phyloP scores from a whole-genome alignment of 2,888 invertebrate species.

The Caenorhabditis virilis region DNA sequence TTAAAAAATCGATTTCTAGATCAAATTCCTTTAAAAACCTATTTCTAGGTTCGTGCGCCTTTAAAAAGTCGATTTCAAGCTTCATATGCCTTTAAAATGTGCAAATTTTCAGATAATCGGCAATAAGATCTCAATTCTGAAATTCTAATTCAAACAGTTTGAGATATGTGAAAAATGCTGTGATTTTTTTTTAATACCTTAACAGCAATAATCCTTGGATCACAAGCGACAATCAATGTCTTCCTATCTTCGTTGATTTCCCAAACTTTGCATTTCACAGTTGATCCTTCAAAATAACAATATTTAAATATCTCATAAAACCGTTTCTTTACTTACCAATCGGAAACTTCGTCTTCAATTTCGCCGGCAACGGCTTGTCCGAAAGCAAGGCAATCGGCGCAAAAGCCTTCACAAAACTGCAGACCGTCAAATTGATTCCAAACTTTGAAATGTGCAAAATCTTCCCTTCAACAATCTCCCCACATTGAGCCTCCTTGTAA shows the following conservation, averaged over 20 bases:
- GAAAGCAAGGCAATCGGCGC: conserved; percentile 44
- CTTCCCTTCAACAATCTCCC: conserved; percentile 38
- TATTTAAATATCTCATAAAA: no score
- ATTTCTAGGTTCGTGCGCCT: no score
- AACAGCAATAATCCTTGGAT: conserved; percentile 40
- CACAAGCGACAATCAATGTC: conserved; percentile 48
- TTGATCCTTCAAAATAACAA: not conserved
- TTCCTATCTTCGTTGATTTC: conserved; percentile 43
- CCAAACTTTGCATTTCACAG: conserved; percentile 42
- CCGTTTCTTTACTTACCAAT: conserved; percentile 17
- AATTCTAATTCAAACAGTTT: no score
- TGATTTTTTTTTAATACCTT: conserved; percentile 7
- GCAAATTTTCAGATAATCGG: no score
- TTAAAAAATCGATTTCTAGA: no score
- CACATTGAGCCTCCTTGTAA: conserved; percentile 48
- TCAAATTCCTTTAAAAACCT: no score
- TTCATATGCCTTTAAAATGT: no score
- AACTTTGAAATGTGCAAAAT: conserved; percentile 26
- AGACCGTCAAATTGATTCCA: conserved; percentile 37
- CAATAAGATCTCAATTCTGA: no score
- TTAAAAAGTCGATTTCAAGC: no score
- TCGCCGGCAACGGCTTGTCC: conserved; percentile 37
- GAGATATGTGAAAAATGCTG: no score
- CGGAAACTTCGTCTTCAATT: conserved; percentile 17
- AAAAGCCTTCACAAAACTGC: conserved; percentile 47